Conservation (phyloP, 1,140 invertebrate genomes). For the Bradynema listronoti region DNA sequence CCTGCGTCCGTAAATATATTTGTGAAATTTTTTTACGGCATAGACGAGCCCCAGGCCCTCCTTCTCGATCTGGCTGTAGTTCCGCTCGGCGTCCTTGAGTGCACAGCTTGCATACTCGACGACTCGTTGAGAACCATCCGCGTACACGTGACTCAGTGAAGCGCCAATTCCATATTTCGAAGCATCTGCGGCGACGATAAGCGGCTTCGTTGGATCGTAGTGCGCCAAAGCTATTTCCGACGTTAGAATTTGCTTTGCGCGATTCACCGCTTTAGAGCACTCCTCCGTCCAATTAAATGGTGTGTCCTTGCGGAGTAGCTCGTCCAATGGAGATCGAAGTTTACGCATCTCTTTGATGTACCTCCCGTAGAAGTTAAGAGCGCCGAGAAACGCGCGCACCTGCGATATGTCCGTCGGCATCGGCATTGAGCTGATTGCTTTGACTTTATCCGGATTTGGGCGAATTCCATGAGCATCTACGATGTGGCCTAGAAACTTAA, state of each 20-base stretch:
- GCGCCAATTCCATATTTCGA: constrained; percentile 60
- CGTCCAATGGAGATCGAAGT: constrained; percentile 22
- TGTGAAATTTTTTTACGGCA: constrained; percentile 18
- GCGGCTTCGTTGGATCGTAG: constrained; percentile 55
- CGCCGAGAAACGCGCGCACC: constrained; percentile 41
- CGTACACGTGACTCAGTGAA: constrained; percentile 59
- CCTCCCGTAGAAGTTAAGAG: constrained; percentile 38
- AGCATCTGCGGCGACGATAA: constrained; percentile 61
- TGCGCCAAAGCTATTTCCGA: constrained; percentile 45
- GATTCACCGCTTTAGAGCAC: constrained; percentile 31
- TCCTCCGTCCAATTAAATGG: constrained; percentile 6
- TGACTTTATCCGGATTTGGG: too few species aligned
- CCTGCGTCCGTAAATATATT: constrained; percentile 10
- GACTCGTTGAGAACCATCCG: constrained; percentile 57
- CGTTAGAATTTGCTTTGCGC: constrained; percentile 46
- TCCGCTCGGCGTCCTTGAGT: constrained; percentile 59
- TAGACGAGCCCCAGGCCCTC: constrained; percentile 52
- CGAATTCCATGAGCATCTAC: too few species aligned
- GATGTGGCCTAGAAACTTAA: too few species aligned
- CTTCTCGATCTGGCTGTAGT: constrained; percentile 62
- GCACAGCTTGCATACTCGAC: constrained; percentile 59
- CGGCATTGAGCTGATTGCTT: too few species aligned
- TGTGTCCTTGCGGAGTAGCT: constrained; percentile 27
- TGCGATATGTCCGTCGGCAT: neutral
- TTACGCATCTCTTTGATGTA: constrained; percentile 24